Conservation (phyloP, 1,140 invertebrate genomes). For the Formica selysi region DNA sequence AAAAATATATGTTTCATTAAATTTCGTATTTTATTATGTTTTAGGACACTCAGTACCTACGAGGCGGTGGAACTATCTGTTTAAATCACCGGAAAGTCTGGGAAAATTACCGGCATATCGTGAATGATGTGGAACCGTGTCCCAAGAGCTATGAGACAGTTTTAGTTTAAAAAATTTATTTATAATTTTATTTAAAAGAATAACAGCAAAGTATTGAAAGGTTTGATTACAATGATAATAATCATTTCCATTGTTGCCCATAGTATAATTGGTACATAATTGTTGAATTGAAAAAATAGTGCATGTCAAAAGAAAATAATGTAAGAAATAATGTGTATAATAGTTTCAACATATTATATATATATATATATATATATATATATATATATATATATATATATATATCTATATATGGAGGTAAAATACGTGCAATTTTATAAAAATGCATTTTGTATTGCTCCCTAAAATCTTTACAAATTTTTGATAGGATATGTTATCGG, state of each 20-base stretch:
- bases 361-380: background rate
- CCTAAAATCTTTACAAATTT: background rate
- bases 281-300: background rate
- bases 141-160: constrained; percentile 51
- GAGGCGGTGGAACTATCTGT: constrained; percentile 95
- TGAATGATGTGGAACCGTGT: constrained; percentile 85
- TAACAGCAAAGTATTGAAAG: background rate
- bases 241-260: background rate
- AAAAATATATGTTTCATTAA: background rate
- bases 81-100: constrained; percentile 87
- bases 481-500: constrained; percentile 9
- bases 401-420: background rate
- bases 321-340: too few relatives aligned
- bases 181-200: background rate
- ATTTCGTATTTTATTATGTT: constrained; percentile 74
- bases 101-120: constrained; percentile 85
- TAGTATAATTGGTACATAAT: background rate
- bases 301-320: too few relatives aligned
- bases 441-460: background rate
- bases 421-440: background rate
- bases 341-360: background rate
- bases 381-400: background rate
- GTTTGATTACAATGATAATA: background rate
- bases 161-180: background rate
- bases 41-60: constrained; percentile 90